phyloP scores from a whole-genome alignment of 2,797 vertebrate genomes.

The Prunella strophiata region DNA sequence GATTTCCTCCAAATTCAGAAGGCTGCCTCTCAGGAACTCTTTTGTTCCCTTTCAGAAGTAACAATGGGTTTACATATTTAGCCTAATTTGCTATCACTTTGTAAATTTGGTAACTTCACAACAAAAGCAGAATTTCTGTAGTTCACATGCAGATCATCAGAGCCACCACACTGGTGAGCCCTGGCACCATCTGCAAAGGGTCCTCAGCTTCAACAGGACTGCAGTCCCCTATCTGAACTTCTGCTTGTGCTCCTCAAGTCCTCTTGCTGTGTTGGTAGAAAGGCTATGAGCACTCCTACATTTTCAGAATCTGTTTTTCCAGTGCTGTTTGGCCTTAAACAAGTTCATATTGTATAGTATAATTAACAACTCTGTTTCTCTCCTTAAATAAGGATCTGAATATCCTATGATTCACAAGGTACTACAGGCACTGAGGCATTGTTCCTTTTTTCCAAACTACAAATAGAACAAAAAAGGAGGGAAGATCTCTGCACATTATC shows the following conservation, averaged over 20 bases:
- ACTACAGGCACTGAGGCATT: neutral
- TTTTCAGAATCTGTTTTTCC: neutral
- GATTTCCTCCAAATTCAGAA: neutral
- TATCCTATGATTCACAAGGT: neutral
- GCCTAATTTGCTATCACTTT: neutral
- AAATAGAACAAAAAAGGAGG: neutral
- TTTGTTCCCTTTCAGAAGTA: neutral
- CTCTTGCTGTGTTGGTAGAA: neutral
- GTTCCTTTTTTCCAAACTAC: neutral
- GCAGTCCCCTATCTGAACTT: neutral
- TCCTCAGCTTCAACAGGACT: neutral
- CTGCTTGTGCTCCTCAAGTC: neutral
- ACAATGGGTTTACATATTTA: neutral
- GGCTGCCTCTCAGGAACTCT: neutral
- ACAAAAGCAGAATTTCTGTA: neutral
- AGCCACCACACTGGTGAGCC: neutral
- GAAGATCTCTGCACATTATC: neutral
- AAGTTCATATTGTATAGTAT: accelerated
- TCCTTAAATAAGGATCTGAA: neutral
- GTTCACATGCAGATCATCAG: neutral
- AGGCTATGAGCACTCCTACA: accelerated
- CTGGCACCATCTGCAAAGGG: neutral
- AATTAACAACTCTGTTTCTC: neutral
- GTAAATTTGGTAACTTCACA: neutral
- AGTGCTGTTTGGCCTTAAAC: neutral